Conservation (phyloP, 2,797 vertebrate genomes). For the Borostomias antarcticus region DNA sequence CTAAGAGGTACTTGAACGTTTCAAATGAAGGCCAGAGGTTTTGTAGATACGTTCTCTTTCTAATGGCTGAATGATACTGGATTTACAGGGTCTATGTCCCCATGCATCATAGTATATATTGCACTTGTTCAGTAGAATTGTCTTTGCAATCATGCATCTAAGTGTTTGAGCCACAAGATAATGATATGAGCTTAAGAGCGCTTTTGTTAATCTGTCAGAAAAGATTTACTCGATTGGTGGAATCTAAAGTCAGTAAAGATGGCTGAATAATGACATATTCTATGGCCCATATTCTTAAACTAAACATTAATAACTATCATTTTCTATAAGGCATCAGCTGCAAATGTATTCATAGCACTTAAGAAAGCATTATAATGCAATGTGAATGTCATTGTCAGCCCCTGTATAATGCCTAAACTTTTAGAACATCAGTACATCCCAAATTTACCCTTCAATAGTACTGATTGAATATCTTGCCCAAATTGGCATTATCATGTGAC, state of each 20-base stretch:
- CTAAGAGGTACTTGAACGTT: conserved; percentile 81
- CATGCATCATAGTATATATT: conserved; percentile 82
- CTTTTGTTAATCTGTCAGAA: conserved; percentile 65
- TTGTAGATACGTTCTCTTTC: conserved; percentile 88
- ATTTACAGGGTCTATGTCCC: conserved; percentile 98
- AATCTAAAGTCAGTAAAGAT: conserved; percentile 72
- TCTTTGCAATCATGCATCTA: conserved; percentile 68
- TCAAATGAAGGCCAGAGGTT: conserved; percentile 83
- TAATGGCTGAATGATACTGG: conserved; percentile 86
- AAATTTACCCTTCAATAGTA: conserved; percentile 13
- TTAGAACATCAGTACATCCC: neutral
- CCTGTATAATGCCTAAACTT: neutral
- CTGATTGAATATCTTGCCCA: conserved; percentile 37
- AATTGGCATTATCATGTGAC: conserved; percentile 49
- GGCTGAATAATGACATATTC: conserved; percentile 3
- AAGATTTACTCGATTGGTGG: conserved; percentile 68
- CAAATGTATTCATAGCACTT: conserved; percentile 12
- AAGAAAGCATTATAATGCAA: conserved; percentile 30
- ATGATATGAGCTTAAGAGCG: conserved; percentile 45
- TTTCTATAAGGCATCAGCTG: conserved; percentile 1
- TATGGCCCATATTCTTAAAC: neutral
- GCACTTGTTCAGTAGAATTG: conserved; percentile 87
- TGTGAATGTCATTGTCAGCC: conserved; percentile 20
- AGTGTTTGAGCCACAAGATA: conserved; percentile 81
- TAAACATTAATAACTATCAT: neutral